Evolutionary conservation across 53 echinoderm and acorn worm genomes (phyloP).

Genomic region (Glandiceps talaboti): DNA sequence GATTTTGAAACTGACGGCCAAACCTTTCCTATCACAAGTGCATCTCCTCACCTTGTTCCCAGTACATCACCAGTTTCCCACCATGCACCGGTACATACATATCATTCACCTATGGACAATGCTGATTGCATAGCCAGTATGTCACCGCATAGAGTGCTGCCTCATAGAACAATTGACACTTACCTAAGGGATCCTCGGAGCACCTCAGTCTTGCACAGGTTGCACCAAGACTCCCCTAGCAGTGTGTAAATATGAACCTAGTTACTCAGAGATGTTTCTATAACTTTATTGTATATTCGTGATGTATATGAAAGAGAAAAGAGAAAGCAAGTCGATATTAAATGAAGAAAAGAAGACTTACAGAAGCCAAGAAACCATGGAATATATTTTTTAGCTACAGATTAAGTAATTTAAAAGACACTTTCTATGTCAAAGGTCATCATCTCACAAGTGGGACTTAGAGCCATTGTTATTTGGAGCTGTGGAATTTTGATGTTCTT

Average conservation of each 20-base stretch:
- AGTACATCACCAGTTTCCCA: background rate
- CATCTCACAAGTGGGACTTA: no score
- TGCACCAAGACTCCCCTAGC: conserved; percentile 1
- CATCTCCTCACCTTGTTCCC: background rate
- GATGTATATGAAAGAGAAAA: background rate
- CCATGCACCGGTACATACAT: background rate
- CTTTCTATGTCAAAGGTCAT: no score
- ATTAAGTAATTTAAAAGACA: background rate
- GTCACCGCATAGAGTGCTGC: background rate
- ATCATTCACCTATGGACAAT: background rate
- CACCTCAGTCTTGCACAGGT: background rate
- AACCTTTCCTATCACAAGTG: background rate
- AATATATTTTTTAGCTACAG: background rate
- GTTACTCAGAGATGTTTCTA: background rate
- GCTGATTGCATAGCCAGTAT: background rate
- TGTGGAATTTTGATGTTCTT: no score
- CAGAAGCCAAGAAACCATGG: background rate
- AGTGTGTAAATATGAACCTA: background rate
- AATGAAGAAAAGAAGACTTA: background rate
- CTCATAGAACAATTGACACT: background rate
- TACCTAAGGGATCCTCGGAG: background rate
- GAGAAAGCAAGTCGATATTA: no score
- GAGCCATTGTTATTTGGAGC: no score
- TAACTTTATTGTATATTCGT: background rate
- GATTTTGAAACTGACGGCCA: background rate